Conservation (phyloP, 2,888 invertebrate genomes). For the Phlogophora meticulosa region DNA sequence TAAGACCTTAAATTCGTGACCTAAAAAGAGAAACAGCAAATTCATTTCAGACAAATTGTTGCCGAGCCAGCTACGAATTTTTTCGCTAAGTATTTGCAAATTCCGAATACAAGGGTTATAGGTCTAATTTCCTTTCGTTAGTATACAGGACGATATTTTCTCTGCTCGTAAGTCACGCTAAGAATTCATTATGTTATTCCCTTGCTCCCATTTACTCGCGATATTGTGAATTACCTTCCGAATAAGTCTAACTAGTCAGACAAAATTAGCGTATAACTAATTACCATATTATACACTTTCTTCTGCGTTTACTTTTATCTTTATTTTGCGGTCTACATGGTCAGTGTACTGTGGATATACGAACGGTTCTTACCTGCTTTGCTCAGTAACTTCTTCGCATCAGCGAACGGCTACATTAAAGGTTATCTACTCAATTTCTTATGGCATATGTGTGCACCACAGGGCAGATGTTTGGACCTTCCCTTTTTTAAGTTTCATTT, state of each 20-base stretch:
- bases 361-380: slow-evolving; percentile 28
- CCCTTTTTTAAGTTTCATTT: not conserved
- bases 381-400: slow-evolving; percentile 9
- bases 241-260: slow-evolving; percentile 25
- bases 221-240: slow-evolving; percentile 34
- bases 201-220: slow-evolving; percentile 16
- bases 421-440: not conserved
- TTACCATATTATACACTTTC: slow-evolving; percentile 47
- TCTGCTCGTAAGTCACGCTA: slow-evolving; percentile 33
- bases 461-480: slow-evolving; percentile 17
- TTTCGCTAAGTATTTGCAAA: slow-evolving; percentile 29
- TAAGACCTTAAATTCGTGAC: slow-evolving; percentile 34
- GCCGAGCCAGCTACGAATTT: slow-evolving; percentile 10
- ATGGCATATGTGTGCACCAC: slow-evolving; percentile 4
- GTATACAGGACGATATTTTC: slow-evolving; percentile 41
- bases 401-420: not conserved
- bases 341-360: slow-evolving; percentile 44
- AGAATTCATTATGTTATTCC: slow-evolving; percentile 29
- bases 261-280: slow-evolving; percentile 29
- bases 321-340: slow-evolving; percentile 48
- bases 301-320: slow-evolving; percentile 40
- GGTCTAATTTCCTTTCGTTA: slow-evolving; percentile 37
- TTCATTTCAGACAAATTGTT: slow-evolving; percentile 34
- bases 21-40: slow-evolving; percentile 34
- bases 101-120: slow-evolving; percentile 33